Conservation (phyloP, 2,797 vertebrate species). For the Ptychadena robeensis region DNA sequence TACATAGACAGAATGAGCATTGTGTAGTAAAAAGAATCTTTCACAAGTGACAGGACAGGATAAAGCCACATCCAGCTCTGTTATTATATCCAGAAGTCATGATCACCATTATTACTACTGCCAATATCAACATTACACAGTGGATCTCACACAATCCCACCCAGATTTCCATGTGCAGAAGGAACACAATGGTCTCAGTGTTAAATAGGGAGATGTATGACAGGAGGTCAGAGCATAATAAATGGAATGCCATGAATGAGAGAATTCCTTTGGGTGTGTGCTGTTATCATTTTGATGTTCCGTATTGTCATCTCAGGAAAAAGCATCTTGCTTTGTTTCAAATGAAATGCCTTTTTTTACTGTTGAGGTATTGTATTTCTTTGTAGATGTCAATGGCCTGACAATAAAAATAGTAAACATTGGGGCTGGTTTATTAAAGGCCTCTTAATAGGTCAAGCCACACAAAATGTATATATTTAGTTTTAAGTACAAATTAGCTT, state of each 20-base stretch:
- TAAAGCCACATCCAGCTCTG: neutral
- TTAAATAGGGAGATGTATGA: conserved; percentile 35
- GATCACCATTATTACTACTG: conserved; percentile 3
- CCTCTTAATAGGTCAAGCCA: too few relatives aligned
- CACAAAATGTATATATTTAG: too few relatives aligned
- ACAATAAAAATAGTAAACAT: neutral
- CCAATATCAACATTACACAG: conserved; percentile 34
- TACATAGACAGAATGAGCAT: neutral
- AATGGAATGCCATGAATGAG: conserved; percentile 25
- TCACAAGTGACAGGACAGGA: neutral
- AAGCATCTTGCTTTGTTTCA: neutral
- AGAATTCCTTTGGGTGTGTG: conserved; percentile 48
- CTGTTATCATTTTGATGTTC: conserved; percentile 6
- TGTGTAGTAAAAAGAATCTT: neutral
- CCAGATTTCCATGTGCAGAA: conserved; percentile 9
- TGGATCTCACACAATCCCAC: conserved; percentile 35
- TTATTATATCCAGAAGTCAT: neutral
- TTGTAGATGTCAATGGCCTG: neutral
- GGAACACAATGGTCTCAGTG: conserved; percentile 12
- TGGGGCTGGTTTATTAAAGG: neutral
- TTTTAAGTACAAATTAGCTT: too few relatives aligned
- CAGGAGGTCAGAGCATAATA: conserved; percentile 44
- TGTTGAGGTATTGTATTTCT: neutral
- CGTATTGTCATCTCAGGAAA: neutral
- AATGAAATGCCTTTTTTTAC: neutral